Percentiles rank a stretch among this genome's conserved stretches.
These are phyloP conservation scores for Linurgus olivaceus DNA, from an alignment of 2,797 vertebrate species.

Conservation along the genomic window DNA sequence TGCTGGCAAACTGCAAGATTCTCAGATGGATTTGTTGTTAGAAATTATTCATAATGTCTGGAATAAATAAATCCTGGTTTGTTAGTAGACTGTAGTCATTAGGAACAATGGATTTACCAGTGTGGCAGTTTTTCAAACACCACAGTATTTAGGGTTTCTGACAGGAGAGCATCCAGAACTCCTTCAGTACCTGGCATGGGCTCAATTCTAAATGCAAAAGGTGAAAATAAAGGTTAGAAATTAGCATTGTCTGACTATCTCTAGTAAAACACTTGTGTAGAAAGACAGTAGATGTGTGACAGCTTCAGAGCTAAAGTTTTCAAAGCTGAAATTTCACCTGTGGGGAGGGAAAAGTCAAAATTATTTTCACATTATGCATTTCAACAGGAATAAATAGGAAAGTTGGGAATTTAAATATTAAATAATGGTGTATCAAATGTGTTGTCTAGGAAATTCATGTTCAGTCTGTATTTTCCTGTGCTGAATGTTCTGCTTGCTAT, in stretches of 20 bases:
- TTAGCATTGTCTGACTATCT: neutral
- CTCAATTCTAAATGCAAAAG: neutral
- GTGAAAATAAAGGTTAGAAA: neutral
- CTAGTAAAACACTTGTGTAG: neutral
- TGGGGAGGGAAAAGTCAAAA: neutral
- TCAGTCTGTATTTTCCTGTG: neutral
- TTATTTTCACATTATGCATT: rapidly evolving
- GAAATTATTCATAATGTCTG: neutral
- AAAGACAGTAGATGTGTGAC: neutral
- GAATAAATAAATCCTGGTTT: neutral
- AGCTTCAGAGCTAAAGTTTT: too few species aligned
- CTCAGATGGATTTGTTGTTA: neutral
- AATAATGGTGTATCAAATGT: neutral
- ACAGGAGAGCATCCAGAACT: neutral
- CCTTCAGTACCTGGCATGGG: neutral
- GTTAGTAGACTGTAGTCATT: neutral
- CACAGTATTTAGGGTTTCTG: neutral
- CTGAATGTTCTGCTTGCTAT: neutral
- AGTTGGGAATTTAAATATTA: neutral
- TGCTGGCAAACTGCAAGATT: neutral
- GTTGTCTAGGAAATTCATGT: neutral
- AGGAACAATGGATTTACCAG: neutral
- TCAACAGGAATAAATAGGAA: neutral
- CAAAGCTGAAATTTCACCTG: neutral
- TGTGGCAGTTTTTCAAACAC: neutral